These are phyloP conservation scores for Hypsibius dujardini DNA, from an alignment of 1,140 invertebrate species.

Conservation along the genomic window DNA sequence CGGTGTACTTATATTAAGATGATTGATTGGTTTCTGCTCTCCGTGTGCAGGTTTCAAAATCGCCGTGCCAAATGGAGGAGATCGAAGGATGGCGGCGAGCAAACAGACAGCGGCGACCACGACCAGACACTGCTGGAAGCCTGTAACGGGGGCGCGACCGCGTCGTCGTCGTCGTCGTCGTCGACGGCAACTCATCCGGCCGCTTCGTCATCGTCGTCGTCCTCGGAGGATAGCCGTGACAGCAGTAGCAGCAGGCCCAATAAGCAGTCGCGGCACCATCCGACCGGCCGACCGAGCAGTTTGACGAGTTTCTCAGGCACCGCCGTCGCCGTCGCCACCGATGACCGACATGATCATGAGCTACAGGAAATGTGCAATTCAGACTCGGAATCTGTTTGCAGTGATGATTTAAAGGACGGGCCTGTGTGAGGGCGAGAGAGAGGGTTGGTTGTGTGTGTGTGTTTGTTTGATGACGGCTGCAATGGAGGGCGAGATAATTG, in stretches of 20 bases:
- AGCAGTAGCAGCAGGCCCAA: background rate
- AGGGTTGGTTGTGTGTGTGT: no score
- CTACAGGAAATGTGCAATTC: conserved; percentile 11
- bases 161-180: background rate
- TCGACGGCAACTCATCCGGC: background rate
- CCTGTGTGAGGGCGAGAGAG: no score
- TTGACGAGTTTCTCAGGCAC: background rate
- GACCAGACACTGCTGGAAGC: background rate
- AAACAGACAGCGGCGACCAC: conserved; percentile 24
- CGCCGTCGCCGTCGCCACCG: no score
- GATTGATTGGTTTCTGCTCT: conserved; percentile 24
- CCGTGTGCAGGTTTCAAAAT: conserved; percentile 42
- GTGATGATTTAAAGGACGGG: no score
- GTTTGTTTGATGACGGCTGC: no score
- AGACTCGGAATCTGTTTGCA: conserved; percentile 15
- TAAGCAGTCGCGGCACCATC: background rate
- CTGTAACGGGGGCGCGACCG: background rate
- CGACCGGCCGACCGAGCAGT: background rate
- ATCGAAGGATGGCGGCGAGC: conserved; percentile 28
- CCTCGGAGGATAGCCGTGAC: background rate
- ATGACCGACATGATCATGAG: no score
- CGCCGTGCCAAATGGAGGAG: conserved; percentile 41
- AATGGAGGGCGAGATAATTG: no score
- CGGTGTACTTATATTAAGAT: background rate
- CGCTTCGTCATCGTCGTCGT: background rate